Base-by-base conservation (phyloP, 2,113 vertebrate genomes). In the Sarotherodon lohbergeri region DNA sequence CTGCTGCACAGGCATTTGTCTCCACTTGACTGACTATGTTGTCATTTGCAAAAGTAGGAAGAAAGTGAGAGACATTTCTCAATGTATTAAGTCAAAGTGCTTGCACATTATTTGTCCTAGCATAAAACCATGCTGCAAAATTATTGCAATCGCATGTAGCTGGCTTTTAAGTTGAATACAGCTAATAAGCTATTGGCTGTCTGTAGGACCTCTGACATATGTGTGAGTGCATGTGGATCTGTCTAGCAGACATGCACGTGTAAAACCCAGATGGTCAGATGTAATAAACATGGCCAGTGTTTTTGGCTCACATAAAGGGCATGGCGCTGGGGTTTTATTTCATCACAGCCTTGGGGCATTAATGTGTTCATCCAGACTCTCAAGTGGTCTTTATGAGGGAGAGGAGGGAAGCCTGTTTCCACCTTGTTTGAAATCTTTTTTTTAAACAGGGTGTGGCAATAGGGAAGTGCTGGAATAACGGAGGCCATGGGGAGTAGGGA, bases 231-330 rank as follows among this genome's bases (percentile, higher is more conserved):
- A 41, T 81, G 85, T 68, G 84, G 27, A 90, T 82, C 91, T 86
- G 59, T 94, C 89, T 88, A 82, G 87, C 94, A 94, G 92, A 93
- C 91, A 84, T 87, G 92, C 94, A 90, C 88, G 87, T 92, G 92
- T 84, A 89, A 91, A 95, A 91, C 82, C 92, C 92, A 95, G 94
- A 95, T 94, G 95, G 95, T 94, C 92, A 94, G 93, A 93, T 93
- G 93, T 93, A 93, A 95, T 95, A 95, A 96, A 94, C 92, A 93
- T 86, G 81, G 89, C 79, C 59, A 39, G 90, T 86, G 86, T 90
- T 93, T 93, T 86, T 83, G 81, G 89, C 89, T 91, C 86, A 93
- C 93, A 92, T 88, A 82, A 89, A 92, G 82, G 86, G 89, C 92
- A 88, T 36, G 88, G 90, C 80, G 59, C 89, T 94, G 92, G 91